A percentile compares a stretch with the other conserved stretches of the same genome.
phyloP scores from a whole-genome alignment of 2,113 vertebrate species.

The Zosterops hypoxanthus region DNA sequence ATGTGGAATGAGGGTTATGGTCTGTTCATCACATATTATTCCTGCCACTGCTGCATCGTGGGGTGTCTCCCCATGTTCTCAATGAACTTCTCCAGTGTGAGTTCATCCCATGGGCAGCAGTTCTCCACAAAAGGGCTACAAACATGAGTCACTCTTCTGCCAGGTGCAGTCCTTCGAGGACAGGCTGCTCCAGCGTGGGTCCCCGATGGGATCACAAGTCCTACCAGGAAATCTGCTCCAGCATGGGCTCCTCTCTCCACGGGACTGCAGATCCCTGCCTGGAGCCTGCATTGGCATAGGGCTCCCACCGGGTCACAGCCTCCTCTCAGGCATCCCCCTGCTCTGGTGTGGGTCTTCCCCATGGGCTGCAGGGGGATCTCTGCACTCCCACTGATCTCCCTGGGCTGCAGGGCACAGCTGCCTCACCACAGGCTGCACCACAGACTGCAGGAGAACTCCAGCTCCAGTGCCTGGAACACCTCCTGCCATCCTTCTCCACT shows the following conservation, averaged over 20 bases:
- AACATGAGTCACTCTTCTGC: neutral
- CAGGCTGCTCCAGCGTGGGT: rapidly evolving
- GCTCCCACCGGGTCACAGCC: neutral
- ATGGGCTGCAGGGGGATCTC: neutral
- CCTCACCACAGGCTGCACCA: too few species aligned
- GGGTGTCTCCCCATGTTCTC: neutral
- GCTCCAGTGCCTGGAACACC: neutral
- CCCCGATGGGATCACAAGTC: neutral
- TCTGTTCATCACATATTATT: rapidly evolving
- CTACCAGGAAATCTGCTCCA: neutral
- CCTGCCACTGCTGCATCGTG: rapidly evolving
- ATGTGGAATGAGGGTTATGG: neutral
- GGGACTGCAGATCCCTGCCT: neutral
- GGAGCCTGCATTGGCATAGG: neutral
- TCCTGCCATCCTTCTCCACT: neutral
- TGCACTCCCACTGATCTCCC: rapidly evolving
- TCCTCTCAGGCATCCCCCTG: neutral
- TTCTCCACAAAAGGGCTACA: neutral
- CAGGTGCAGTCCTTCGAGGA: neutral
- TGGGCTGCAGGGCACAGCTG: neutral
- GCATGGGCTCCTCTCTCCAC: rapidly evolving
- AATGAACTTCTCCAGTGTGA: neutral
- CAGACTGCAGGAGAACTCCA: rapidly evolving
- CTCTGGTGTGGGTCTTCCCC: neutral
- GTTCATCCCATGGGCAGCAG: neutral